Evolutionary conservation across 1,140 invertebrate species (phyloP).

Genomic region (Neuroterus valhalla): DNA sequence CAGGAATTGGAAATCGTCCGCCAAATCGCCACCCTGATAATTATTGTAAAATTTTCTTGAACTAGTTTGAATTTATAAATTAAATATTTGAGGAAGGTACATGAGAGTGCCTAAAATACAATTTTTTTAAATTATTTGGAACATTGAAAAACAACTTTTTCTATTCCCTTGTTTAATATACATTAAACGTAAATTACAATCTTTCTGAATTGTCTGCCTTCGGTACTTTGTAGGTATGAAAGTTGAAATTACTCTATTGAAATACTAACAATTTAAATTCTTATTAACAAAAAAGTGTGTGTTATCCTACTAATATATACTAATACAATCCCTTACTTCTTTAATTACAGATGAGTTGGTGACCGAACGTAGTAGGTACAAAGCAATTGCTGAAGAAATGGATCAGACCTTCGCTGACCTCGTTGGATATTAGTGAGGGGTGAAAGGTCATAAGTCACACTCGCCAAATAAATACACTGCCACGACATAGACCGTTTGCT

Average conservation of each 20-base stretch:
- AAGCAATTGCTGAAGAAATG: constrained; percentile 97
- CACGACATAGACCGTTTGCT: constrained; percentile 44
- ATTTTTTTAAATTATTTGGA: too few species aligned
- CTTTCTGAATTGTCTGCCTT: too few species aligned
- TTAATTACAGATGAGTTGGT: constrained; percentile 92
- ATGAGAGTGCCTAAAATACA: too few species aligned
- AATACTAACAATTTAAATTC: constrained; percentile 13
- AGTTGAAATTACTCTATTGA: constrained; percentile 18
- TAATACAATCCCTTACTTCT: constrained; percentile 55
- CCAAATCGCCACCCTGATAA: too few species aligned
- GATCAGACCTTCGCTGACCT: constrained; percentile 96
- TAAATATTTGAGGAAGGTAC: constrained; percentile 34
- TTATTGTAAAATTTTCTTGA: too few species aligned
- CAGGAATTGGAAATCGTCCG: too few species aligned
- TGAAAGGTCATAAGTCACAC: constrained; percentile 35
- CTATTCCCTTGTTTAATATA: too few species aligned
- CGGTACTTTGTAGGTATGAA: too few species aligned
- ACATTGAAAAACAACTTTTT: not conserved
- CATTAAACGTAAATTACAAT: too few species aligned
- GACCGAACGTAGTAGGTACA: constrained; percentile 98
- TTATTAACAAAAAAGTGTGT: not conserved
- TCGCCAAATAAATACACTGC: constrained; percentile 51
- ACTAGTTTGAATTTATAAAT: constrained; percentile 41
- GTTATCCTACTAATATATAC: constrained; percentile 44
- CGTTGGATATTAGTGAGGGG: constrained; percentile 84